These are phyloP conservation scores for Pangasianodon hypophthalmus DNA, from an alignment of 2,113 vertebrate species.

Conservation along the genomic window DNA sequence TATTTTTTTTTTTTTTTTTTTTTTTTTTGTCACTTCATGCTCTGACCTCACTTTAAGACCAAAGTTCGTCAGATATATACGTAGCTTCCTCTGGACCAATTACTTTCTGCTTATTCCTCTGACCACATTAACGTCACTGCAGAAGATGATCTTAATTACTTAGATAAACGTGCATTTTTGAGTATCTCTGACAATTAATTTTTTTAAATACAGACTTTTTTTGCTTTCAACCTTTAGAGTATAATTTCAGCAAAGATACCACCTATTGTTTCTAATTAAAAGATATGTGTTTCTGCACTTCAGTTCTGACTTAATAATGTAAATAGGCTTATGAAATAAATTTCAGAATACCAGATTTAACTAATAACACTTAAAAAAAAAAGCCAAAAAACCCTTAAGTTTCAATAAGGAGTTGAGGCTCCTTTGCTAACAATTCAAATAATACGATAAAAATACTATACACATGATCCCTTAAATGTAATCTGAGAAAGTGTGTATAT, in stretches of 20 bases:
- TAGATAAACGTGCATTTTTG: not conserved
- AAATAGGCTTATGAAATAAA: not conserved
- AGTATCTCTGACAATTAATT: not conserved
- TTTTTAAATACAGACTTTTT: not conserved
- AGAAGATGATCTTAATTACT: not conserved
- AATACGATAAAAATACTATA: not conserved
- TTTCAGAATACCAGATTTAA: not conserved
- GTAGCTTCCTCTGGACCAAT: not conserved
- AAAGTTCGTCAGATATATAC: not conserved
- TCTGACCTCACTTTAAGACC: not conserved
- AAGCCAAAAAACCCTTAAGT: not conserved
- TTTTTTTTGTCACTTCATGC: not conserved
- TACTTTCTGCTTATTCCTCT: not conserved
- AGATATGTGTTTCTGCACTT: not conserved
- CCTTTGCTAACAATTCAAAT: not conserved
- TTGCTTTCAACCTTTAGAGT: not conserved
- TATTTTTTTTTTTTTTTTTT: not conserved
- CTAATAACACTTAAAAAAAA: not conserved
- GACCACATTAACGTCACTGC: not conserved
- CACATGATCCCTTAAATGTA: not conserved
- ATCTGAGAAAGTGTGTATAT: not conserved
- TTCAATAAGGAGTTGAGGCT: not conserved
- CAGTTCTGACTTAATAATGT: not conserved
- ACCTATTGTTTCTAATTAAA: not conserved
- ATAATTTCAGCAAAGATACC: not conserved